Conservation (phyloP, 2,113 vertebrate genomes). For the Megaptera novaeangliae region DNA sequence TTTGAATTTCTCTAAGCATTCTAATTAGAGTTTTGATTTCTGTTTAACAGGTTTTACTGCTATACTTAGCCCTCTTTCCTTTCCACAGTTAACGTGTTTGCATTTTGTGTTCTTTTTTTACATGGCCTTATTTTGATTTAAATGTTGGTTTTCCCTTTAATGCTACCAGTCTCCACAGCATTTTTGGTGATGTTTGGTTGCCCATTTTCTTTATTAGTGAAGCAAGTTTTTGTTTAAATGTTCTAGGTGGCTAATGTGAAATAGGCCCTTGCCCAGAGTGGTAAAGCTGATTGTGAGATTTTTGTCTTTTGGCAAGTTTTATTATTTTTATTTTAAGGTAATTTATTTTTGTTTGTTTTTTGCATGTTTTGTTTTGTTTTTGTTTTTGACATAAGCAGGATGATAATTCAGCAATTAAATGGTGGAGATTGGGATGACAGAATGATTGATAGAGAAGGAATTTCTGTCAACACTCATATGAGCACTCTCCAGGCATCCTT, state of each 20-base stretch:
- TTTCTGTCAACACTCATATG: not conserved
- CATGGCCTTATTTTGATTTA: not conserved
- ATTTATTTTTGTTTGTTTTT: not conserved
- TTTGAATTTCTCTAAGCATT: not conserved
- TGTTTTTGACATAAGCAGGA: not conserved
- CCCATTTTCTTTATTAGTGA: not conserved
- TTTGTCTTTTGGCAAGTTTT: not conserved
- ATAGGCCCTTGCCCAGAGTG: not conserved
- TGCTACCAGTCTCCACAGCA: not conserved
- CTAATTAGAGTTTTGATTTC: not conserved
- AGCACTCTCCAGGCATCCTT: not conserved
- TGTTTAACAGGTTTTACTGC: not conserved
- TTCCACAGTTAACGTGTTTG: not conserved
- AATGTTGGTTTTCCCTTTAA: not conserved
- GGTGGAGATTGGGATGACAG: not conserved
- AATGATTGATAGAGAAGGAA: not conserved
- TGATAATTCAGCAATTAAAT: not conserved
- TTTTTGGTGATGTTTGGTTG: not conserved
- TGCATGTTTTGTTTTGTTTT: not conserved
- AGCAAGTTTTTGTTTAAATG: not conserved
- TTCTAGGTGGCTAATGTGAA: not conserved
- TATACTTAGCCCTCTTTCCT: not conserved
- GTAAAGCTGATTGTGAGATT: not conserved
- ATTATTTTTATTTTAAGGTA: not conserved
- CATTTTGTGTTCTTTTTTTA: not conserved